phyloP scores from a whole-genome alignment of 2,113 vertebrate species.

The Rhabdornis inornatus region DNA sequence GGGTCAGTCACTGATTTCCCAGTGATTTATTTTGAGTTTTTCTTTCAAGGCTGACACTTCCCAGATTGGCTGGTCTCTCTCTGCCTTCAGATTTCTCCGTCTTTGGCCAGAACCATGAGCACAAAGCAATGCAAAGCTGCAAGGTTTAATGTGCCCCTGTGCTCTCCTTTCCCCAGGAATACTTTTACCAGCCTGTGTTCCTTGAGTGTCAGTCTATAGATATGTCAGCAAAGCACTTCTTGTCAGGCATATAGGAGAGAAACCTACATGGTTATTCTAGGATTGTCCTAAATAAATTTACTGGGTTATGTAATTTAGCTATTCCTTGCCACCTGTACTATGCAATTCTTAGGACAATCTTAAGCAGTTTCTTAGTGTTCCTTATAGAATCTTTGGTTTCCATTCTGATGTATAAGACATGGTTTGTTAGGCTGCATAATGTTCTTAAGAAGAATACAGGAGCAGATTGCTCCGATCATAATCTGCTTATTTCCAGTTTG shows the following conservation, averaged over 20 bases:
- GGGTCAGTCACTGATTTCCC: background rate
- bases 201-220: background rate
- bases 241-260: background rate
- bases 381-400: background rate
- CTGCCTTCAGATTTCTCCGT: background rate
- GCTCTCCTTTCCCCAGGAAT: background rate
- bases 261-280: background rate
- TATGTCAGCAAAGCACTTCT: background rate
- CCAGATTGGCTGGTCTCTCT: background rate
- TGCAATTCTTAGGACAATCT: background rate
- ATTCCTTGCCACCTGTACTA: background rate
- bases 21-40: background rate
- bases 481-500: background rate
- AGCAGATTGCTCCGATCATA: background rate
- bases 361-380: background rate
- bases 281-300: background rate
- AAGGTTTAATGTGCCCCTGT: background rate
- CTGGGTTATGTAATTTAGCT: background rate
- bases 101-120: background rate
- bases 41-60: background rate
- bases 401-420: background rate
- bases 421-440: background rate
- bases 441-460: background rate
- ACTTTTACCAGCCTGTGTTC: background rate
- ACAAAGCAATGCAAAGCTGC: background rate